Base-by-base conservation (phyloP, 2,888 invertebrate genomes). In the Nasonia oneida region DNA sequence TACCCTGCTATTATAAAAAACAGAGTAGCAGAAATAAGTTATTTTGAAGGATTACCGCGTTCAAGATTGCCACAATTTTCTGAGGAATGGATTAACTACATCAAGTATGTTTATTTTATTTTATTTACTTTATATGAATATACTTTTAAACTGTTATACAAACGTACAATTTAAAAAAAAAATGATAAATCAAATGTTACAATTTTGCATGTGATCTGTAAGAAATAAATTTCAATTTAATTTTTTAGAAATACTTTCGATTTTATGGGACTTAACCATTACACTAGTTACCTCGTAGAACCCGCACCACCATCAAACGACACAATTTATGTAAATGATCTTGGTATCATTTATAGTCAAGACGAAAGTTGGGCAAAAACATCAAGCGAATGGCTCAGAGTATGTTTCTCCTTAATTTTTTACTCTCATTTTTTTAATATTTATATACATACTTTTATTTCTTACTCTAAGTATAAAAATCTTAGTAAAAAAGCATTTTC, bases 11-110 rank as follows among this genome's bases (percentile, higher is more conserved):
- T 94, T 0, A 94, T 95, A 94, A 94, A 93, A 88, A 73, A 90
- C 3, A 90, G 91, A 81, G 92, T 95, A 14, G 93, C 89, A 3
- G 89, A 90, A 2, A 93, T 93, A 64, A 95, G 95, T 88, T 86
- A 85, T 53, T 73, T 88, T 6, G 93, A 95, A 89, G 94, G 94
- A 10, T 93, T 93, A 80, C 67, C 88, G 0, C 84, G 87, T 50
- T 95, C 95, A 0, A 90, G 94, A 83, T 90, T 95, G 57, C 95
- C 95, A 1, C 81, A 84, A 73, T 94, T 95, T 80, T 91, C 93
- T 0, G 53, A 88, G 14, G 93, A 95, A n/a, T 96, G 97, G 93
- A 93, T 96, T 8, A 90, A 93, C 57, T 4, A 80, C 42, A 67
- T 78, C 29, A 47, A 53, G 47, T n/a, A 73, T 50, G 67, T 85